Conservation (phyloP, 2,113 vertebrate genomes). For the Varanus komodoensis region DNA sequence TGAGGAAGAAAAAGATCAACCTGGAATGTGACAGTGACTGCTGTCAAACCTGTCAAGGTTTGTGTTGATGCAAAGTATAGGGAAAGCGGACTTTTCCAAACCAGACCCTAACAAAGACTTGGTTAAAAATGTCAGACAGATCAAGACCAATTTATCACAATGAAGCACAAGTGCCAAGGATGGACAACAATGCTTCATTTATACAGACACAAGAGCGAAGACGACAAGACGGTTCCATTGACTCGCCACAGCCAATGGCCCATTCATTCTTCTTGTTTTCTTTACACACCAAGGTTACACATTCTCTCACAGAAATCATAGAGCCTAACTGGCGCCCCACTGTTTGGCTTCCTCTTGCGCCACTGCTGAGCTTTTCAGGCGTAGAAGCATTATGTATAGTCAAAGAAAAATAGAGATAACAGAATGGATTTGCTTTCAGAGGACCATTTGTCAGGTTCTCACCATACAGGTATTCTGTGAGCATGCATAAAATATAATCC, state of each 20-base stretch:
- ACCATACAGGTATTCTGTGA: slow-evolving; percentile 74
- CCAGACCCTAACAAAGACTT: slow-evolving; percentile 66
- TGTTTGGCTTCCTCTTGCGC: slow-evolving; percentile 76
- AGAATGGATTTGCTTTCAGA: slow-evolving; percentile 75
- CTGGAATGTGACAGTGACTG: slow-evolving; percentile 1
- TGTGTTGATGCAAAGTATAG: slow-evolving; percentile 41
- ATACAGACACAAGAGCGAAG: slow-evolving; percentile 75
- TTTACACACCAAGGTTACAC: slow-evolving; percentile 66
- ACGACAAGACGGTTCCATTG: slow-evolving; percentile 75
- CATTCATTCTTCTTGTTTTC: slow-evolving; percentile 73
- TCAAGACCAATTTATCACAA: slow-evolving; percentile 78
- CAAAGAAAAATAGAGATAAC: slow-evolving; percentile 71
- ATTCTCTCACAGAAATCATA: slow-evolving; percentile 73
- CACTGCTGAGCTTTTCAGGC: slow-evolving; percentile 76
- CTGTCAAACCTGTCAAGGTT: slow-evolving; percentile 32
- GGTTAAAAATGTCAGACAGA: slow-evolving; percentile 76
- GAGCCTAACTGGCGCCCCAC: slow-evolving; percentile 74
- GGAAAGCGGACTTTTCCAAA: slow-evolving; percentile 63
- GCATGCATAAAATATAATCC: slow-evolving; percentile 68
- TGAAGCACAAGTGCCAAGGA: slow-evolving; percentile 75
- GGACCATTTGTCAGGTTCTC: slow-evolving; percentile 76
- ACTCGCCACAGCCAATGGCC: slow-evolving; percentile 69
- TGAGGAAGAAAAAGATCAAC: slow-evolving; percentile 53
- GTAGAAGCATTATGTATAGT: slow-evolving; percentile 71
- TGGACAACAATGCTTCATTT: slow-evolving; percentile 77